Evolutionary conservation across 2,888 invertebrate genomes (phyloP).

Genomic region (Ceriagrion tenellum): DNA sequence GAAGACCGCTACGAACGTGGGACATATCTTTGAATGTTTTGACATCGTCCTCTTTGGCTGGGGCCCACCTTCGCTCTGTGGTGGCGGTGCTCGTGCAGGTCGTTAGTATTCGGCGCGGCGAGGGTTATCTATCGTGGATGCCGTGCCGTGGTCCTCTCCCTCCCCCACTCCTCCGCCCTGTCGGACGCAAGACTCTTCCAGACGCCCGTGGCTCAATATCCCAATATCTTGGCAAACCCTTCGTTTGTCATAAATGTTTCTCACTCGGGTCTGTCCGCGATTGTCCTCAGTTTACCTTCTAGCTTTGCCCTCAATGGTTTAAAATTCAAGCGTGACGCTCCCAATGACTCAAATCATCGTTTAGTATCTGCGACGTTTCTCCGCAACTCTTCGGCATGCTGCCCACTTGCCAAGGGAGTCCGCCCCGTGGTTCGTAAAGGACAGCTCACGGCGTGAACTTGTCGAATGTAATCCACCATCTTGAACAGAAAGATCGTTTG

Average conservation of each 20-base stretch:
- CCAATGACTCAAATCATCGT: background rate
- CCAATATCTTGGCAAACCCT: background rate
- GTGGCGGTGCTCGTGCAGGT: background rate
- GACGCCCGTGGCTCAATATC: background rate
- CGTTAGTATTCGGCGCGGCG: background rate
- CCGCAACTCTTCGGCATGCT: background rate
- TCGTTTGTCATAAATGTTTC: background rate
- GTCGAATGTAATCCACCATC: too few species aligned
- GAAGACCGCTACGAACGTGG: background rate
- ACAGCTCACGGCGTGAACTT: too few species aligned
- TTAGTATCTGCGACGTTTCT: background rate
- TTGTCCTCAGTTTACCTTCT: background rate
- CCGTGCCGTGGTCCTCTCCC: background rate
- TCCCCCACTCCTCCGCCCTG: background rate
- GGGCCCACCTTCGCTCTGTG: background rate
- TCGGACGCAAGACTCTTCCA: background rate
- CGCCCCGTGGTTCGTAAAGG: too few species aligned
- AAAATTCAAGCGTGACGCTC: background rate
- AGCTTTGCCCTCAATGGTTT: background rate
- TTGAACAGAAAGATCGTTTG: too few species aligned
- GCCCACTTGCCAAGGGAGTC: too few species aligned
- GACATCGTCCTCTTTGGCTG: background rate
- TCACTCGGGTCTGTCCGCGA: background rate
- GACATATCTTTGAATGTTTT: background rate
- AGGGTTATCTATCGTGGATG: background rate